phyloP scores from a whole-genome alignment of 2,113 vertebrate genomes.

The Mirounga angustirostris region DNA sequence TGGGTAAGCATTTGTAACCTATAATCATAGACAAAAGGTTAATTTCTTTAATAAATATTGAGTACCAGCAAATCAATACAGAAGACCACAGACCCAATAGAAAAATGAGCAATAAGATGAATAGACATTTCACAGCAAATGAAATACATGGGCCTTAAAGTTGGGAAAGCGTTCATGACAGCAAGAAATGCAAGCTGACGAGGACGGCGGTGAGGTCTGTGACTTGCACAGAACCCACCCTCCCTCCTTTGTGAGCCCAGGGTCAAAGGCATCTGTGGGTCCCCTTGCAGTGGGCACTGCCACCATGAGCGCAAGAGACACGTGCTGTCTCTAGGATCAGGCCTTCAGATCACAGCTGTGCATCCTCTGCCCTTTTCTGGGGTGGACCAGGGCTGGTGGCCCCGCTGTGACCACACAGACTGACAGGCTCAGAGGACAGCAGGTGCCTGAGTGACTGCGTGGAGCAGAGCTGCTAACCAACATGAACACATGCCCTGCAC shows the following conservation, averaged over 20 bases:
- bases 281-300: background rate
- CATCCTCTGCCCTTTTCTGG: background rate
- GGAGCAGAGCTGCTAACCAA: background rate
- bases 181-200: background rate
- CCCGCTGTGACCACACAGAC: background rate
- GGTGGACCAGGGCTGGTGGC: background rate
- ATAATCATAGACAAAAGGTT: background rate
- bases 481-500: background rate
- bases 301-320: background rate
- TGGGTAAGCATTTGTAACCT: background rate
- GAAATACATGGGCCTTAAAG: background rate
- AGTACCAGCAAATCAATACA: background rate
- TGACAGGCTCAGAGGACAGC: background rate
- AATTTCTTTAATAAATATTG: background rate
- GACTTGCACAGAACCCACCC: background rate
- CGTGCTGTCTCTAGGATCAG: background rate
- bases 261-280: background rate
- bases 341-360: background rate
- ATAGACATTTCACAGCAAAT: background rate
- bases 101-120: background rate
- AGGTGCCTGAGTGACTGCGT: background rate
- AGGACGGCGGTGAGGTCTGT: background rate
- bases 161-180: background rate
- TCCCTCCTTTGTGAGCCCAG: background rate
- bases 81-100: background rate